Base-by-base conservation (phyloP, 2,888 invertebrate species). In the Drosophila quinaria region DNA sequence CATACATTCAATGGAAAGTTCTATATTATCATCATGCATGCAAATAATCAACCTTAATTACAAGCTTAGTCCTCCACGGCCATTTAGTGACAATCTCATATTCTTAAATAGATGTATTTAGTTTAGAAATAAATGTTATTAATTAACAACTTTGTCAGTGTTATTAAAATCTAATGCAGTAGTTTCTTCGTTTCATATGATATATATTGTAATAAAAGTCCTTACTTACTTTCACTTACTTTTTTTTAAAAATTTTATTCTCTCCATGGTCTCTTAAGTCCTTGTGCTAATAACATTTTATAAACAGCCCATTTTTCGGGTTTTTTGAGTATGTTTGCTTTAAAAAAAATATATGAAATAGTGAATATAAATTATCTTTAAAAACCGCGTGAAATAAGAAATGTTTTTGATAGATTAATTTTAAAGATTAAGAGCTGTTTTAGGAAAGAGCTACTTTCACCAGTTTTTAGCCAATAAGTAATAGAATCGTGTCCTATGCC, bases 31-130 rank as follows among this genome's bases (percentile, higher is more conserved):
- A 39, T 41, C 13, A 59, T 39, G 44, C 54, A 50, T 59, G 37
- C 54, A 33, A 47, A 55, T 60, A 69, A 69, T 74, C 51, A 47
- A 41, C 46, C 54, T 17, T 74, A 70, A 65, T 74, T 54, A 54
- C 19, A 39, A 46, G 17, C 33, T 17, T 15, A n/a, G 3, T 59
- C 70, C 61, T 64, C 58, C 74, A 74, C 61, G 74, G 70, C 49
- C 59, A 74, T 29, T 46, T 44, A 10, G 50, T 59, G 59, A 11
- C 54, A 17, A 39, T 31, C 17, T 39, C 6, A 39, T 29, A 29
- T 41, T 39, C 41, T 42, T 54, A 13, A 2, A 29, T 10, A 13
- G 6, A 37, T 5, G 5, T 46, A n/a, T 13, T n/a, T 46, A n/a
- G n/a, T 46, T 29, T 6, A 4, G 6, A 22, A 44, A 31, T 55